Conservation (phyloP, 2,113 vertebrate species). For the Antennarius striatus region DNA sequence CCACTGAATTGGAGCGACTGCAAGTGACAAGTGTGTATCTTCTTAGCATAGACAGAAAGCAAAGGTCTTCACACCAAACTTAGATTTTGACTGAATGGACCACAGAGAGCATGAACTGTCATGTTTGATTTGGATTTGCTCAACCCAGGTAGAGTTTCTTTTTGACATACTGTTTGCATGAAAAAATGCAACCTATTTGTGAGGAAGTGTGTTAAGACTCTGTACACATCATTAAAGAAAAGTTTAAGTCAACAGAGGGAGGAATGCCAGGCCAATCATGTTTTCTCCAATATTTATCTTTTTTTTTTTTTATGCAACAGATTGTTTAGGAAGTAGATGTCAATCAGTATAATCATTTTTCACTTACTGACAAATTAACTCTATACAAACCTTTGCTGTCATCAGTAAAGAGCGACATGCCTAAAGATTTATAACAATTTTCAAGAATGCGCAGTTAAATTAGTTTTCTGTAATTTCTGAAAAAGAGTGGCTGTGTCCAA, state of each 20-base stretch:
- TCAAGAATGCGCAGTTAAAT: conserved; percentile 29
- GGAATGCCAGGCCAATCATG: neutral
- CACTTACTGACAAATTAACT: neutral
- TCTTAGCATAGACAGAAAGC: conserved; percentile 38
- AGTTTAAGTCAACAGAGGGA: neutral
- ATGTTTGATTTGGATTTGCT: conserved; percentile 51
- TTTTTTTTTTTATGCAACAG: too few relatives aligned
- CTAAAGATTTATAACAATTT: conserved; percentile 25
- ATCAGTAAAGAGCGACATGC: neutral
- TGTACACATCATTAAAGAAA: neutral
- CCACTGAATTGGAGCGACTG: conserved; percentile 36
- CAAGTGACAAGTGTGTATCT: conserved; percentile 57
- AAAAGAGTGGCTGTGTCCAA: conserved; percentile 24
- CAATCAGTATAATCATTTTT: neutral
- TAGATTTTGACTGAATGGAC: conserved; percentile 35
- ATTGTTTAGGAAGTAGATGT: neutral
- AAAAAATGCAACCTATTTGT: neutral
- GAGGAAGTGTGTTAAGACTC: neutral
- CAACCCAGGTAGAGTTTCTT: conserved; percentile 22
- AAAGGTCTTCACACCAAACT: conserved; percentile 60
- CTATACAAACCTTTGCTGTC: neutral
- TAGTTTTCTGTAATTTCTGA: conserved; percentile 8
- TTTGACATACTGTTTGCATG: conserved; percentile 10
- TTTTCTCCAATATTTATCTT: neutral
- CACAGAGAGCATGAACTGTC: conserved; percentile 49